A percentile compares a stretch with the other conserved stretches of the same genome.
These are phyloP conservation scores for Lathamus discolor DNA, from an alignment of 2,113 vertebrate species.

Conservation along the genomic window DNA sequence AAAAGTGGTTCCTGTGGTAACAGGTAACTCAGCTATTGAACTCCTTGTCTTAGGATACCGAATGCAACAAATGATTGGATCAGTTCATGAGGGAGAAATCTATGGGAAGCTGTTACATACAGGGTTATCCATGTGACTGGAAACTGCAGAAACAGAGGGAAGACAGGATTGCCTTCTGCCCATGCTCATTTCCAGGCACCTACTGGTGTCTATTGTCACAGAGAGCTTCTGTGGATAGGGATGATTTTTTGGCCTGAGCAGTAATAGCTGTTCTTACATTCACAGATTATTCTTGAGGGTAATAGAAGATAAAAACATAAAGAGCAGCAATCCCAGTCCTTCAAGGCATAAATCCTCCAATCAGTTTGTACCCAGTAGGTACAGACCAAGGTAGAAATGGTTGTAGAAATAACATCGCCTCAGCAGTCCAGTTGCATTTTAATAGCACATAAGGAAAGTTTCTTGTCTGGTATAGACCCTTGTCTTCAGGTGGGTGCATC, in stretches of 20 bases:
- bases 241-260: background rate
- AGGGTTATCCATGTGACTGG: background rate
- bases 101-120: background rate
- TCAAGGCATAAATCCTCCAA: background rate
- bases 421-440: background rate
- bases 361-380: background rate
- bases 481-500: background rate
- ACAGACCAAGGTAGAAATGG: background rate
- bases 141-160: background rate
- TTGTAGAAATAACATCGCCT: background rate
- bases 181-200: background rate
- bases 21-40: background rate
- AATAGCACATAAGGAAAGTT: background rate
- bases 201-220: background rate
- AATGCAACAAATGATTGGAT: background rate
- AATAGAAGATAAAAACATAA: background rate
- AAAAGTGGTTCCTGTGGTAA: background rate
- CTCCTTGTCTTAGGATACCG: background rate
- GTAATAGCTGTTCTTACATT: background rate
- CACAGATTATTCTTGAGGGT: background rate
- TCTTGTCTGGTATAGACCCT: background rate
- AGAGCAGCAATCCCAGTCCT: background rate
- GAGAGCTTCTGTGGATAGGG: background rate
- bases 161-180: background rate
- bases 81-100: background rate